Evolutionary conservation across 1,140 invertebrate genomes (phyloP).

Genomic region (Helicoverpa zea): DNA sequence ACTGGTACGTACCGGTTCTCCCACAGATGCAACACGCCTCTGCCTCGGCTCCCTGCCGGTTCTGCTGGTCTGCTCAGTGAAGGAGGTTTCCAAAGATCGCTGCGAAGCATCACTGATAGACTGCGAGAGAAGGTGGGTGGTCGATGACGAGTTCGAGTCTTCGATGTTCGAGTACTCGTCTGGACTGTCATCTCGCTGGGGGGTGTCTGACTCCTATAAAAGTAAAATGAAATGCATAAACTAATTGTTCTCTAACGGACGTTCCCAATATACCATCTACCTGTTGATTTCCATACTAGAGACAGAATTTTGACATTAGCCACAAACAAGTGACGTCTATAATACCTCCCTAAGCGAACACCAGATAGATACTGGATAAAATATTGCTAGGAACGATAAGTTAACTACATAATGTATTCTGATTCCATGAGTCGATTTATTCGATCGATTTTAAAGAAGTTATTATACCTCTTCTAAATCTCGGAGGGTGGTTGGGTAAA

Average conservation of each 20-base stretch:
- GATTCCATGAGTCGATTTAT: too few relatives aligned
- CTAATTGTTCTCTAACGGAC: too few relatives aligned
- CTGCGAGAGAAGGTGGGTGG: constrained; percentile 78
- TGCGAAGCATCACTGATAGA: constrained; percentile 75
- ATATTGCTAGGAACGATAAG: too few relatives aligned
- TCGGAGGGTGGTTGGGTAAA: constrained; percentile 70
- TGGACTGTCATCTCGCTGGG: constrained; percentile 77
- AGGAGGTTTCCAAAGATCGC: constrained; percentile 69
- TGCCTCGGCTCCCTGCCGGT: constrained; percentile 56
- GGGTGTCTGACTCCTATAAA: constrained; percentile 75
- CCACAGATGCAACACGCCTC: constrained; percentile 66
- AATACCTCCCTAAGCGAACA: too few relatives aligned
- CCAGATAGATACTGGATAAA: too few relatives aligned
- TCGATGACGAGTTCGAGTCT: constrained; percentile 75
- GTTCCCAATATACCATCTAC: too few relatives aligned
- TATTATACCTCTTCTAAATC: constrained; percentile 80
- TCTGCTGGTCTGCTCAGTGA: constrained; percentile 64
- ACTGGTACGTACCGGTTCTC: constrained; percentile 58
- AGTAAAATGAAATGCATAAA: neutral
- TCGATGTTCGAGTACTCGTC: constrained; percentile 76
- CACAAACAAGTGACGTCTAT: too few relatives aligned
- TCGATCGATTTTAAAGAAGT: too few relatives aligned
- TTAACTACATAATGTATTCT: too few relatives aligned
- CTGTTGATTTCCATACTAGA: too few relatives aligned
- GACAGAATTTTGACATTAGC: too few relatives aligned